Evolutionary conservation across 2,888 invertebrate genomes (phyloP).

Genomic region (Vannuccia rotundouncinata): DNA sequence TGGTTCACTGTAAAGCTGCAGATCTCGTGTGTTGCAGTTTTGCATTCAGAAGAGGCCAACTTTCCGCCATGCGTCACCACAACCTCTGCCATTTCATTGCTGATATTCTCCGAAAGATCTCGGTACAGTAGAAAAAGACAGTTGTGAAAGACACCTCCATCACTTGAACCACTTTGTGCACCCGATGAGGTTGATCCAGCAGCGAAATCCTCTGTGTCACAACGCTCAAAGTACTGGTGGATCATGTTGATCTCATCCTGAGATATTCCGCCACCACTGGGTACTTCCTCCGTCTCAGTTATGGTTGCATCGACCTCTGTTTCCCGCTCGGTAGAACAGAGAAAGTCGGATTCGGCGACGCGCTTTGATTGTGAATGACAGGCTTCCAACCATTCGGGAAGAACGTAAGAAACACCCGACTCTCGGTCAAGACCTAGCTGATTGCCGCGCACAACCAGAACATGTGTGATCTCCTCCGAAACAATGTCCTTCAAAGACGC

Average conservation of each 20-base stretch:
- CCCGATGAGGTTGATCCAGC: background rate
- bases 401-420: background rate
- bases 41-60: background rate
- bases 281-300: background rate
- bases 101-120: background rate
- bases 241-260: slow-evolving; percentile 24
- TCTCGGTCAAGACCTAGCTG: background rate
- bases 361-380: background rate
- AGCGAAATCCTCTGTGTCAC: slow-evolving; percentile 9
- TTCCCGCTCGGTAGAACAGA: background rate
- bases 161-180: background rate
- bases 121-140: background rate
- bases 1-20: background rate
- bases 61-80: background rate
- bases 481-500: background rate
- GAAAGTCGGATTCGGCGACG: background rate
- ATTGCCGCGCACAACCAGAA: slow-evolving; percentile 6
- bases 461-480: background rate
- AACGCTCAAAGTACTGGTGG: slow-evolving; percentile 25
- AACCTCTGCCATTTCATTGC: background rate
- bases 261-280: background rate
- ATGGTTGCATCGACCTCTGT: background rate
- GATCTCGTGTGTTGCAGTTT: background rate
- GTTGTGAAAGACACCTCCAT: background rate
- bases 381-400: background rate